Evolutionary conservation across 2,888 invertebrate genomes (phyloP), one percentile per base, ranked within the genome.

Genomic region (Diplazon laetatorius): DNA sequence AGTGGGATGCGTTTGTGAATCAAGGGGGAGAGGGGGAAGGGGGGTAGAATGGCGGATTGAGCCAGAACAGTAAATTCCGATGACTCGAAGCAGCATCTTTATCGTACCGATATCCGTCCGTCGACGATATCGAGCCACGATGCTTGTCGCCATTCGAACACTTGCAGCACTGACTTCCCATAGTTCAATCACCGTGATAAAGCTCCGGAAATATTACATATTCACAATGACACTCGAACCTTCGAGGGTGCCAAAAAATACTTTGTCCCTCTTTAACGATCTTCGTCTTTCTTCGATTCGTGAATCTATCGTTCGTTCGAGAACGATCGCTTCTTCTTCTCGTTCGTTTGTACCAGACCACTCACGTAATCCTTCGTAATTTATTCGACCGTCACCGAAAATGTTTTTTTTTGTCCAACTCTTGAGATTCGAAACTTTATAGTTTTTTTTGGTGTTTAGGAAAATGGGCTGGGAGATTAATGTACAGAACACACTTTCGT

Each of bases 101-200:
- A 60, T 80, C 84, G 78, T 85, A 86, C 84, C 85, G 84, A 81
- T 83, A 77, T 83, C 85, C 85, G 71, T 86, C 84, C 39, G 84
- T 83, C 6, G 87, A 86, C 46, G 87, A 85, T 1, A 86, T 78
- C 18, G 82, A 82, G 76, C 78, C 73, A 76, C 82, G 82, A 77
- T 80, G 25, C 73, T 89, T 89, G 72, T 88, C 88, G 78, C 87
- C 87, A 25, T 90, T 88, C 81, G 88, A 87, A 82, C 91, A 91
- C 85, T 91, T 91, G 87, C 91, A 91, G 80, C 91, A 91, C 80
- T 91, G 89, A 83, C 88, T 89, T 65, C 91, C 91, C 91, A 91
- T 91, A 75, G 44, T 65, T 80, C 16, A 55, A 69, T n/a, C 60
- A 50, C 52, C 63, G 57, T 12, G 39, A 39, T 44, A 52, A 9